These are phyloP conservation scores for Halyomorpha halys DNA, from an alignment of 1,140 invertebrate species.

Conservation along the genomic window DNA sequence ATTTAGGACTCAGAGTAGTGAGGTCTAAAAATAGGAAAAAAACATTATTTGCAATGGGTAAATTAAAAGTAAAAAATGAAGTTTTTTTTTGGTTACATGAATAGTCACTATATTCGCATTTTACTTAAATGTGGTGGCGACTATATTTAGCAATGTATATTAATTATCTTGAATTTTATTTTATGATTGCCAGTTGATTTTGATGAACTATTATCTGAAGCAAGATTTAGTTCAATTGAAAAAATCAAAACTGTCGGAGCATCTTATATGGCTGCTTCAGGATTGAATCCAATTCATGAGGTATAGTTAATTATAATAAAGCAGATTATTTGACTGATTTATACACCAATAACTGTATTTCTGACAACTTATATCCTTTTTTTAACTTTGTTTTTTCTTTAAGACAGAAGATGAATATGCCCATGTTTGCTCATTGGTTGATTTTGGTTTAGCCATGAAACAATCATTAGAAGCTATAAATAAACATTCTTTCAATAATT, in stretches of 20 bases:
- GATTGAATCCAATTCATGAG: conserved; percentile 48
- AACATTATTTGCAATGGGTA: no score
- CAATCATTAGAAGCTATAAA: conserved; percentile 85
- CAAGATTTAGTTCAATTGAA: conserved; percentile 82
- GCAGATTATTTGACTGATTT: background rate
- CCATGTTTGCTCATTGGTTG: conserved; percentile 75
- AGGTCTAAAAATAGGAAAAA: no score
- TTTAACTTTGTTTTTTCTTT: conserved; percentile 13
- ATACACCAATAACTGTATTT: background rate
- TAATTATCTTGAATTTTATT: background rate
- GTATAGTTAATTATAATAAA: conserved; percentile 22
- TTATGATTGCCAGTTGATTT: conserved; percentile 59
- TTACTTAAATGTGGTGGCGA: no score
- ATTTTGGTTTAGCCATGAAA: conserved; percentile 88
- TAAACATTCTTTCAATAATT: conserved; percentile 94
- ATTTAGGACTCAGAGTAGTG: no score
- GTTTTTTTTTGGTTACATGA: no score
- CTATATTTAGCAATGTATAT: background rate
- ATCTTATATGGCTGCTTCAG: conserved; percentile 97
- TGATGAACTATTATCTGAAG: conserved; percentile 82
- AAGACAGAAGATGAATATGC: conserved; percentile 51
- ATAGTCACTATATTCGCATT: no score
- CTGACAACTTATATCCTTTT: background rate
- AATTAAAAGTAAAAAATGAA: no score
- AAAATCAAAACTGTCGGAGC: conserved; percentile 97